A percentile compares a stretch with the other conserved stretches of the same genome.
Conservation (phyloP, 2,888 invertebrate genomes). For the Cerceris ruficornis region DNA sequence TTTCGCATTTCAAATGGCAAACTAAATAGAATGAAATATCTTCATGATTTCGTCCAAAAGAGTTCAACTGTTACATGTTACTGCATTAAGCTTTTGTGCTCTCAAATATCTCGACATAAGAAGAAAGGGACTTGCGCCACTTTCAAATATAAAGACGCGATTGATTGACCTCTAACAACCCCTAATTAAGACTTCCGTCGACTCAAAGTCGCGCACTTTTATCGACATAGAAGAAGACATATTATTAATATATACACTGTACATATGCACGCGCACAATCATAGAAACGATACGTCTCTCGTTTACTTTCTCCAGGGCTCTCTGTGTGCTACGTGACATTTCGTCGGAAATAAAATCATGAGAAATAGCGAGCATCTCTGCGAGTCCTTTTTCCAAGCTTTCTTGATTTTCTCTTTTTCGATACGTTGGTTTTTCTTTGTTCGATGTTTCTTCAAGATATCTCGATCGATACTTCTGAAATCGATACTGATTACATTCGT, state of each 20-base stretch:
- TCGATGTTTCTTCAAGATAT: background rate
- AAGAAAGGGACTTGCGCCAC: no score
- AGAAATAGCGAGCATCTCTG: conserved; percentile 46
- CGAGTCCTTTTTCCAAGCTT: conserved; percentile 34
- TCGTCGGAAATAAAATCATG: conserved; percentile 55
- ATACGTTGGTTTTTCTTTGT: background rate
- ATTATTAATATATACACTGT: conserved; percentile 16
- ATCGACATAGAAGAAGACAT: no score
- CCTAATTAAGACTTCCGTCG: conserved; percentile 8
- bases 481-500: no score
- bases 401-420: background rate
- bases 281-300: conserved; percentile 36
- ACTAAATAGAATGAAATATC: no score
- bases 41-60: no score
- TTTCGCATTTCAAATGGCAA: no score
- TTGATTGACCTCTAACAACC: background rate
- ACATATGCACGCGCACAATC: conserved; percentile 52
- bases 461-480: background rate
- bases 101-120: no score
- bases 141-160: no score
- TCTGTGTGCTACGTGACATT: conserved; percentile 57
- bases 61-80: no score
- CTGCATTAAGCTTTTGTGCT: no score
- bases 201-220: background rate
- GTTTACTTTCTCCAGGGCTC: conserved; percentile 31